Conservation (phyloP, 2,797 vertebrate genomes). For the Cossypha heuglini region DNA sequence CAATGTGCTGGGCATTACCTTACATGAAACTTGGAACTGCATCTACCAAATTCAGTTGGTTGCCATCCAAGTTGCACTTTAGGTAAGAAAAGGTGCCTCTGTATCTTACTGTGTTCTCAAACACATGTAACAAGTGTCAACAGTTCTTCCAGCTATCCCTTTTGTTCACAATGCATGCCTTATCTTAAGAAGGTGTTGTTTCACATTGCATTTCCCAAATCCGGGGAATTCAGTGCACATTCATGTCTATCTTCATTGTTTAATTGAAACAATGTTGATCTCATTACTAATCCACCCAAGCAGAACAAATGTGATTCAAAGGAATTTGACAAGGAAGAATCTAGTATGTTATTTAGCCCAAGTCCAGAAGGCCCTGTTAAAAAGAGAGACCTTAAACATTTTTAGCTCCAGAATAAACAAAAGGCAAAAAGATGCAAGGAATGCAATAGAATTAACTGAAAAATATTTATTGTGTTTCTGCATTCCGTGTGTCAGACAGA, state of each 20-base stretch:
- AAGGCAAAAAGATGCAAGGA: not conserved
- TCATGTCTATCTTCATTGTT: not conserved
- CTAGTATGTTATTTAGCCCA: not conserved
- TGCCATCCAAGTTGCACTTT: not conserved
- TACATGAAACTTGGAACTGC: not conserved
- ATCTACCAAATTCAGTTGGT: not conserved
- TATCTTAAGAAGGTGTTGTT: not conserved
- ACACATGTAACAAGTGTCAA: not conserved
- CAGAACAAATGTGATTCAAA: constrained; percentile 16
- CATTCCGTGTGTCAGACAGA: not conserved
- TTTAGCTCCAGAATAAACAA: not conserved
- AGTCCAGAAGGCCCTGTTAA: not conserved
- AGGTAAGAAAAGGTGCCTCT: not conserved
- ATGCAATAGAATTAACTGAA: not conserved
- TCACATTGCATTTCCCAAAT: not conserved
- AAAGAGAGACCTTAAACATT: not conserved
- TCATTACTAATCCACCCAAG: not conserved
- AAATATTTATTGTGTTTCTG: not conserved
- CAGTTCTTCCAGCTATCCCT: not conserved
- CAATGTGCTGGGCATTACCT: not conserved
- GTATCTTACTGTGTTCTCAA: not conserved
- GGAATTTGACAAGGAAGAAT: constrained; percentile 7
- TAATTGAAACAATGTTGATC: not conserved
- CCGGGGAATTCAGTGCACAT: not conserved
- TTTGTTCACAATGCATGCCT: not conserved